Base-by-base conservation (phyloP, 2,113 vertebrate genomes). In the Nyctibius bracteatus region DNA sequence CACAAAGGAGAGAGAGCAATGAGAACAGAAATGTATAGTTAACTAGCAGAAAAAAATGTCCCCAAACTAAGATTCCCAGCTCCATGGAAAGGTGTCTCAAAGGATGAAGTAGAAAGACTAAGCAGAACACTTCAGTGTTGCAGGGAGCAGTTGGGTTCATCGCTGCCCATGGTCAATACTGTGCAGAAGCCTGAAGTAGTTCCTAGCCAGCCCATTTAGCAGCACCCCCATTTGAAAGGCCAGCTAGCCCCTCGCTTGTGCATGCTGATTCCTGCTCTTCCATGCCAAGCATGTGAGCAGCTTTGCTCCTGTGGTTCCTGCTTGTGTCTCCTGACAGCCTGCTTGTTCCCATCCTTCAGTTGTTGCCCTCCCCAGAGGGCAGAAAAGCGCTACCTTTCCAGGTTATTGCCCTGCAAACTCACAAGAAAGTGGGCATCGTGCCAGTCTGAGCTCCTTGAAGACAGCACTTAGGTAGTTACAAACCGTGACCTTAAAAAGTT, bases 81-180 rank as follows among this genome's bases (percentile, higher is more conserved):
- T 62, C 31, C 20, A 22, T 74, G 46, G 31, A 62, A 81, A 31
- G 24, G 10, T 66, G 4, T 83, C 33, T 81, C 24, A 65, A 83
- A 59, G 49, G 52, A 54, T 39, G 6, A 10, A 30, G 44, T 5
- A 31, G 30, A 68, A 72, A 54, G 16, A 46, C 5, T 18, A 16
- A 20, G 17, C 43, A 81, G 68, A 90, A 49, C 27, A 52, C 44
- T 39, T 27, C 28, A 16, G 23, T 52, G 19, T 35, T 78, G 31
- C 30, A 75, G 81, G 20, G 54, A 73, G 5, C 27, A 61, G n/a
- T 47, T 4, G 1, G 9, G 30, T 39, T 72, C 23, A 19, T 67
- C 0, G 0, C 44, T 86, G 19, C 47, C 44, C 10, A 1, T 58
- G 33, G 14, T 46, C 14, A n/a, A 4, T 49, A 33, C 49, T 22